These are phyloP conservation scores for Sipha maydis DNA, from an alignment of 2,888 invertebrate genomes.

Conservation along the genomic window DNA sequence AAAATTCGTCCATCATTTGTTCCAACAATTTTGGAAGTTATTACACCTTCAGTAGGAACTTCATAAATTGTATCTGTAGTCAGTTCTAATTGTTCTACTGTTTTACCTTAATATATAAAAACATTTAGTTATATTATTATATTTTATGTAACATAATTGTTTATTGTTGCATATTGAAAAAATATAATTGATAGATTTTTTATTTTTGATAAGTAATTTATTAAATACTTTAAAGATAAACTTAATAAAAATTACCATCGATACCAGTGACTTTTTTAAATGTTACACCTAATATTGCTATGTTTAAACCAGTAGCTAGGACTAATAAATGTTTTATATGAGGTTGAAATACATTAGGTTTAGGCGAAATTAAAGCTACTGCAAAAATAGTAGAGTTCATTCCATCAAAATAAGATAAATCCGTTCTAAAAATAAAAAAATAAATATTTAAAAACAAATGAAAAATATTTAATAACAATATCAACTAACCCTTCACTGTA, in stretches of 20 bases:
- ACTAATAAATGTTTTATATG: constrained; percentile 92
- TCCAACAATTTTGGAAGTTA: constrained; percentile 84
- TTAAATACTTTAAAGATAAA: not conserved
- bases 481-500: constrained; percentile 81
- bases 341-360: constrained; percentile 85
- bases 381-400: constrained; percentile 92
- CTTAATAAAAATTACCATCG: constrained; percentile 63
- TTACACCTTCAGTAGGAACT: constrained; percentile 87
- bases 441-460: constrained; percentile 35
- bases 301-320: constrained; percentile 93
- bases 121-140: constrained; percentile 79
- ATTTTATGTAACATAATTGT: constrained; percentile 70
- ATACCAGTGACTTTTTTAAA: constrained; percentile 67
- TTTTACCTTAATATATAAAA: constrained; percentile 27
- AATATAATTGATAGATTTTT: not conserved
- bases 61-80: constrained; percentile 95
- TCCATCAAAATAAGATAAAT: constrained; percentile 97
- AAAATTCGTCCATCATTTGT: constrained; percentile 89
- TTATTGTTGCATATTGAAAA: not conserved
- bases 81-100: constrained; percentile 67
- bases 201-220: no score
- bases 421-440: constrained; percentile 72
- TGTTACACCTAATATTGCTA: constrained; percentile 85
- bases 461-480: constrained; percentile 23
- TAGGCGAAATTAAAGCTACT: constrained; percentile 90